Evolutionary conservation across 2,888 invertebrate genomes (phyloP).

Genomic region (Nomada lathburiana): DNA sequence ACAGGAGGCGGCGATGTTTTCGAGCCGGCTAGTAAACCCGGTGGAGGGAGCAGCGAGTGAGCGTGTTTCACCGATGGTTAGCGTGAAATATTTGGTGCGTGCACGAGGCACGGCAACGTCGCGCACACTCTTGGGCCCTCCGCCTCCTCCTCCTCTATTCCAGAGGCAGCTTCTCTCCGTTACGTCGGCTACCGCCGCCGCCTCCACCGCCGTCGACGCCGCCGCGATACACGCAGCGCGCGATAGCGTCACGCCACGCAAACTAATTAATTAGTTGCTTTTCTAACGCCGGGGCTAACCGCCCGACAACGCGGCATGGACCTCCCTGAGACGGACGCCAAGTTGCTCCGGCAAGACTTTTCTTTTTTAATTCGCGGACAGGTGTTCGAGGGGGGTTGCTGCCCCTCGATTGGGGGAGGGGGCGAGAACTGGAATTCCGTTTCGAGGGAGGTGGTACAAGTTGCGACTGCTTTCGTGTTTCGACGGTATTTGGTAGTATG

Average conservation of each 20-base stretch:
- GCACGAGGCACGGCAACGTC: slow-evolving; percentile 82
- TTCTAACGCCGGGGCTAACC: slow-evolving; percentile 73
- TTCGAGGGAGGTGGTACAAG: no score
- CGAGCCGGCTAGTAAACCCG: slow-evolving; percentile 81
- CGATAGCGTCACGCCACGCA: slow-evolving; percentile 77
- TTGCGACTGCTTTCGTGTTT: no score
- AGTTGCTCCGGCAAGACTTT: slow-evolving; percentile 3
- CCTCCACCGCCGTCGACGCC: slow-evolving; percentile 27
- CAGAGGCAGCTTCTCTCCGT: slow-evolving; percentile 51
- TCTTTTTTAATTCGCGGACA: background rate
- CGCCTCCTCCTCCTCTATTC: slow-evolving; percentile 50
- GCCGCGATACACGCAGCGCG: slow-evolving; percentile 61
- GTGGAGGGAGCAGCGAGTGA: slow-evolving; percentile 70
- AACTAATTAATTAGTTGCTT: slow-evolving; percentile 81
- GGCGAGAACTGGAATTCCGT: no score
- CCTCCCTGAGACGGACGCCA: background rate
- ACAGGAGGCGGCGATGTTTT: slow-evolving; percentile 83
- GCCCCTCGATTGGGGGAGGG: no score
- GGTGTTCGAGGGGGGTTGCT: no score
- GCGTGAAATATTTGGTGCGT: slow-evolving; percentile 84
- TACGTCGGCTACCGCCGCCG: slow-evolving; percentile 42
- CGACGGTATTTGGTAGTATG: no score
- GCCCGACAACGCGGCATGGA: slow-evolving; percentile 16
- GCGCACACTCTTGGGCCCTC: slow-evolving; percentile 68
- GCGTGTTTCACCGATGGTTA: slow-evolving; percentile 83